Conservation (phyloP, 2,888 invertebrate species). For the Drosophila yooni region DNA sequence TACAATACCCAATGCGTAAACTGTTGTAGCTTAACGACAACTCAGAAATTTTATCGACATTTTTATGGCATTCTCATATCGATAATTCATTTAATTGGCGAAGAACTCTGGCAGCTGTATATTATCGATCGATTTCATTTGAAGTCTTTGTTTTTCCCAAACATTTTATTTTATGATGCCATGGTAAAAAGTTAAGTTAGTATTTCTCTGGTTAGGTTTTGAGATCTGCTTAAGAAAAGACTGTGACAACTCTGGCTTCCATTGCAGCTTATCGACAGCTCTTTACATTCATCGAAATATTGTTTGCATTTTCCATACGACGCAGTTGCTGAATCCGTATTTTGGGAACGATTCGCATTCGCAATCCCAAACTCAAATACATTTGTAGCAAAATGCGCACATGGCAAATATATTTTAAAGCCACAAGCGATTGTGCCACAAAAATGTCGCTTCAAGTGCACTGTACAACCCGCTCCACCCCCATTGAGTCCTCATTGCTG, state of each 20-base stretch:
- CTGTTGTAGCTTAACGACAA: background rate
- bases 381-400: slow-evolving; percentile 25
- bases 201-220: background rate
- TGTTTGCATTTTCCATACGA: background rate
- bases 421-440: slow-evolving; percentile 38
- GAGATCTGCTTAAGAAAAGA: background rate
- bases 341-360: background rate
- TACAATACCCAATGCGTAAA: slow-evolving; percentile 2
- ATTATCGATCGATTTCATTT: background rate
- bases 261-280: background rate
- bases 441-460: slow-evolving; percentile 17
- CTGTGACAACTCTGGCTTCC: background rate
- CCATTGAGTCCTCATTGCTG: background rate
- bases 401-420: slow-evolving; percentile 42
- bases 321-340: background rate
- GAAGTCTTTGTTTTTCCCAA: background rate
- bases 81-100: background rate
- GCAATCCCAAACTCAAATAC: slow-evolving; percentile 30
- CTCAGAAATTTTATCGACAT: background rate
- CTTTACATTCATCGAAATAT: background rate
- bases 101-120: background rate
- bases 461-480: background rate
- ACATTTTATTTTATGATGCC: background rate
- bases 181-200: background rate
- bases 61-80: background rate